Conservation (phyloP, 2,888 invertebrate species). For the Gandaritis pyraliata region DNA sequence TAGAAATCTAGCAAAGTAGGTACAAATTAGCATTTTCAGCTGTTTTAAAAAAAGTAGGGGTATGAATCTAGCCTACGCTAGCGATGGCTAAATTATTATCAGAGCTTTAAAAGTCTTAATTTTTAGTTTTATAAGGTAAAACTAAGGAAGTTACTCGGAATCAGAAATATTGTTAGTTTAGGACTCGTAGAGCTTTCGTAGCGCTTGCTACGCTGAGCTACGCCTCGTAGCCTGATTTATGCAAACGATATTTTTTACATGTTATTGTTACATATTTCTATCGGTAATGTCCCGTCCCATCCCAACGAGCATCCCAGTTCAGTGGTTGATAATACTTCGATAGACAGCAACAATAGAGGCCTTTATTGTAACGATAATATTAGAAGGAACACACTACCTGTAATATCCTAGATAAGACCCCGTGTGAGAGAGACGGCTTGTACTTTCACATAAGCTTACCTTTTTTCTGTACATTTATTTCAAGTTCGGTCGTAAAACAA, state of each 20-base stretch:
- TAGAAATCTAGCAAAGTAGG: too few species aligned
- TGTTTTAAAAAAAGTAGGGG: too few species aligned
- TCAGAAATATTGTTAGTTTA: conserved; percentile 14
- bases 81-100: too few species aligned
- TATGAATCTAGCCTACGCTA: too few species aligned
- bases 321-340: conserved; percentile 28
- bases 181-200: conserved; percentile 26
- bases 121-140: background rate
- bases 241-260: conserved; percentile 14
- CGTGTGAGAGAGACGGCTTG: conserved; percentile 13
- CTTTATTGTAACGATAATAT: conserved; percentile 24
- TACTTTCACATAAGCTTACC: conserved; percentile 23
- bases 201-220: conserved; percentile 25
- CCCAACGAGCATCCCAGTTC: conserved; percentile 22
- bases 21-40: too few species aligned
- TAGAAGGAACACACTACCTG: conserved; percentile 22
- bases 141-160: background rate
- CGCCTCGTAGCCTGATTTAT: conserved; percentile 22
- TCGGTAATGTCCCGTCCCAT: conserved; percentile 9
- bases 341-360: conserved; percentile 31
- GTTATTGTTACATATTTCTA: conserved; percentile 13
- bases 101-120: background rate
- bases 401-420: conserved; percentile 27
- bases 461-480: conserved; percentile 10
- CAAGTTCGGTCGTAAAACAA: conserved; percentile 25